A percentile compares a stretch with the other conserved stretches of the same genome.
Evolutionary conservation across 2,797 vertebrate genomes (phyloP).

Genomic region (Dendrocincla tyrannina): DNA sequence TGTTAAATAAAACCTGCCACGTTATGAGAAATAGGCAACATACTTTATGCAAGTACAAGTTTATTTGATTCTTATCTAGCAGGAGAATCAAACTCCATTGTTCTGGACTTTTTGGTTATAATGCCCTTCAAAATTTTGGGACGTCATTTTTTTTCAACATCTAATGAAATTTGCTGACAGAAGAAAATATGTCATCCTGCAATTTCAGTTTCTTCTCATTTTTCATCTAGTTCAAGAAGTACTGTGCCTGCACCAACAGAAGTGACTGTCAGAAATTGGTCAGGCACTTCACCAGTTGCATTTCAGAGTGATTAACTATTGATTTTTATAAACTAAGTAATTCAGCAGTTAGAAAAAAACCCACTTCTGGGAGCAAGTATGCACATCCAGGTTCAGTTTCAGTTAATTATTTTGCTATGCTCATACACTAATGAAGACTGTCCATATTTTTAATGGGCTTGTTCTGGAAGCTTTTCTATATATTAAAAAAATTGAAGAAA

Average conservation of each 20-base stretch:
- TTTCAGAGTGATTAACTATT: background rate
- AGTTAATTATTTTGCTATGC: background rate
- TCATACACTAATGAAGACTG: background rate
- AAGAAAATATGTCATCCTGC: background rate
- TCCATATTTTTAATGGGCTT: background rate
- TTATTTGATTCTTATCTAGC: background rate
- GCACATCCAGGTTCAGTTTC: background rate
- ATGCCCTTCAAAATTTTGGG: background rate
- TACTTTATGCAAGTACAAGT: background rate
- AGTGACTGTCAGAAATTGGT: background rate
- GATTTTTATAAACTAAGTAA: background rate
- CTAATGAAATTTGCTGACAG: background rate
- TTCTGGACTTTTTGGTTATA: background rate
- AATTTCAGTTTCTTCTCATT: background rate
- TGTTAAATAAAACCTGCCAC: background rate
- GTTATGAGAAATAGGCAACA: background rate
- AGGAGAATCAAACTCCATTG: background rate
- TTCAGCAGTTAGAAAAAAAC: background rate
- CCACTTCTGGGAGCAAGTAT: background rate
- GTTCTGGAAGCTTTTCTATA: background rate
- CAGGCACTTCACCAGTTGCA: background rate
- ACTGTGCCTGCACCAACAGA: background rate
- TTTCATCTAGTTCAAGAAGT: background rate
- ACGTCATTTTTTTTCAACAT: rapidly evolving
- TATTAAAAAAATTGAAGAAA: background rate